Conservation (phyloP, 2,113 vertebrate species). For the Porphyrio hochstetteri region DNA sequence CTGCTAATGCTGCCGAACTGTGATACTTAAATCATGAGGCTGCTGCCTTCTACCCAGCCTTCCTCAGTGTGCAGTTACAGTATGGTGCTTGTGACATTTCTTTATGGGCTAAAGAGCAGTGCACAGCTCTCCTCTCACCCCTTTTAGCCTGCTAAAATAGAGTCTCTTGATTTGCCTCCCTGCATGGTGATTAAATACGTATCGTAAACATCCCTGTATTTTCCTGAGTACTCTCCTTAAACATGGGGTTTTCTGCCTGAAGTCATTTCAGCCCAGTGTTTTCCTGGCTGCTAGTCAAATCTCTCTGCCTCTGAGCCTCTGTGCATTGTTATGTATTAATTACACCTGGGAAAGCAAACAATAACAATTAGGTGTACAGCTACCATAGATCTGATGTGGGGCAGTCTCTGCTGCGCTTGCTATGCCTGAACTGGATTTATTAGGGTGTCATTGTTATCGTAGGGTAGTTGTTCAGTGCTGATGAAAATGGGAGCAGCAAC, state of each 20-base stretch:
- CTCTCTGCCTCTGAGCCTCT: neutral
- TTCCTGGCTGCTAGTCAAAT: slow-evolving; percentile 27
- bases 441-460: neutral
- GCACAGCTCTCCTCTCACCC: neutral
- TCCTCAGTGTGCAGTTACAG: neutral
- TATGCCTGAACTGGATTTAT: neutral
- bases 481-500: neutral
- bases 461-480: neutral
- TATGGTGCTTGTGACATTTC: slow-evolving; percentile 12
- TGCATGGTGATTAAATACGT: slow-evolving; percentile 34
- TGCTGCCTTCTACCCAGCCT: neutral
- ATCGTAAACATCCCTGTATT: slow-evolving; percentile 5
- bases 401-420: neutral
- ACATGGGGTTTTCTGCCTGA: neutral
- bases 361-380: neutral
- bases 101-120: slow-evolving; percentile 23
- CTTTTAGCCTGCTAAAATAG: slow-evolving; percentile 47
- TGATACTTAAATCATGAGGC: slow-evolving; percentile 36
- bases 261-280: neutral
- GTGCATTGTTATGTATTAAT: neutral
- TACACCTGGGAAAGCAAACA: neutral
- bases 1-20: neutral
- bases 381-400: neutral
- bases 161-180: slow-evolving; percentile 11
- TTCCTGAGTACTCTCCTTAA: slow-evolving; percentile 26